These are phyloP conservation scores for Caenorhabditis japonica DNA, from an alignment of 2,888 invertebrate genomes.

Conservation along the genomic window DNA sequence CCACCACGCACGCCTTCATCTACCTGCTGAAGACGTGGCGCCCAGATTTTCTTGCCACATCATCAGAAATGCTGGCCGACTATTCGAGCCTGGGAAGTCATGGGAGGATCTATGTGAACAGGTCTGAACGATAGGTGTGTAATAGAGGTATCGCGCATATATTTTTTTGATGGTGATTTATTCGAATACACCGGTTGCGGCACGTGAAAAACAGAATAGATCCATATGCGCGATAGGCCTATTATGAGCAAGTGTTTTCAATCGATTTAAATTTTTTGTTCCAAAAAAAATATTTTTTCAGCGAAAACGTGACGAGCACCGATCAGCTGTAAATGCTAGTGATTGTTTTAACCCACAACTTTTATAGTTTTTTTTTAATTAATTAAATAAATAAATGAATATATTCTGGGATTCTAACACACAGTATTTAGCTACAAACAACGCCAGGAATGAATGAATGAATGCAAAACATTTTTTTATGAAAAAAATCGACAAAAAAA, in stretches of 20 bases:
- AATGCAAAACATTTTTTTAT: conserved; percentile 35
- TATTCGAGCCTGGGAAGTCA: conserved; percentile 66
- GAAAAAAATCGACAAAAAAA: background rate
- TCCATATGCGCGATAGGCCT: too few species aligned
- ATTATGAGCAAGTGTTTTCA: too few species aligned
- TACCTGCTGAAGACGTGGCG: conserved; percentile 65
- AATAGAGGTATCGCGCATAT: too few species aligned
- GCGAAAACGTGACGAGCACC: conserved; percentile 55
- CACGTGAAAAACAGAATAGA: too few species aligned
- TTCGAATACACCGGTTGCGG: too few species aligned
- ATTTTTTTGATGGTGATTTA: background rate
- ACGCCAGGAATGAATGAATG: too few species aligned
- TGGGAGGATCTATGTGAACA: conserved; percentile 66
- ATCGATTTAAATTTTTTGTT: too few species aligned
- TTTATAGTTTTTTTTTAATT: too few species aligned
- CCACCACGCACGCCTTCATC: conserved; percentile 49
- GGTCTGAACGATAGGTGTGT: conserved; percentile 39
- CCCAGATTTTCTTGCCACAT: conserved; percentile 48
- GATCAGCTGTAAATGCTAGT: conserved; percentile 62
- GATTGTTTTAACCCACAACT: too few species aligned
- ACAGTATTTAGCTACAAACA: background rate
- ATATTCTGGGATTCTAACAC: conserved; percentile 2
- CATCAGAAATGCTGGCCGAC: conserved; percentile 43
- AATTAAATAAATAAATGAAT: too few species aligned
- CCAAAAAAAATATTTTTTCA: conserved; percentile 42